Evolutionary conservation across 1,140 invertebrate genomes (phyloP).

Genomic region (Portunus trituberculatus): DNA sequence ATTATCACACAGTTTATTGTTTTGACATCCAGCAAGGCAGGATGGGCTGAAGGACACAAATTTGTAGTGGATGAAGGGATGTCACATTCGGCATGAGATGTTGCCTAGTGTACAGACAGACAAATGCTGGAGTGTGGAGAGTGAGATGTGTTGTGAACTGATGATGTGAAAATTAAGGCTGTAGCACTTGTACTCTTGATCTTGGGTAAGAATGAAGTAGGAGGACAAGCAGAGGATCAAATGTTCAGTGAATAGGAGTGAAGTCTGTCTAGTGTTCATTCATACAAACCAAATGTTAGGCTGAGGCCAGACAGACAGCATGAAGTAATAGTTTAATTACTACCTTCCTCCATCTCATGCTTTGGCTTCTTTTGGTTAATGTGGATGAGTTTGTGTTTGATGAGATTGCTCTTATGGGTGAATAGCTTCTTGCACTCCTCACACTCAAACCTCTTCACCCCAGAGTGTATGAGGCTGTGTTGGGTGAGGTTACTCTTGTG

Average conservation of each 20-base stretch:
- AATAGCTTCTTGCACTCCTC: constrained; percentile 16
- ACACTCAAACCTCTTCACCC: constrained; percentile 39
- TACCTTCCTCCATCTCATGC: background rate
- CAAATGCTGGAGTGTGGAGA: background rate
- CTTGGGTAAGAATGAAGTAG: background rate
- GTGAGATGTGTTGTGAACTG: background rate
- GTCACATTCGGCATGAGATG: background rate
- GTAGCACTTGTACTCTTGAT: constrained; percentile 11
- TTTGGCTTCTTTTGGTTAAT: background rate
- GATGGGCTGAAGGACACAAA: background rate
- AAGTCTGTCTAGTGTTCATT: background rate
- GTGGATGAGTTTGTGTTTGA: background rate
- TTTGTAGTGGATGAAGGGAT: background rate
- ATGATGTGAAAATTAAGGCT: background rate
- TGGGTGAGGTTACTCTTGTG: constrained; percentile 28
- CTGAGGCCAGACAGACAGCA: background rate
- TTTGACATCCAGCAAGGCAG: background rate
- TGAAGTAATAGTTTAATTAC: background rate
- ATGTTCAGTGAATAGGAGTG: background rate
- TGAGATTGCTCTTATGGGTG: background rate
- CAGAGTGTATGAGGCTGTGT: background rate
- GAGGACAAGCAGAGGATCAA: background rate
- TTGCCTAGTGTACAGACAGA: background rate
- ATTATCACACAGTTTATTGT: background rate
- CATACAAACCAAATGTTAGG: background rate